A percentile compares a stretch with the other conserved stretches of the same genome.
These are phyloP conservation scores for Serilophus lunatus DNA, from an alignment of 2,113 vertebrate species.

Conservation along the genomic window DNA sequence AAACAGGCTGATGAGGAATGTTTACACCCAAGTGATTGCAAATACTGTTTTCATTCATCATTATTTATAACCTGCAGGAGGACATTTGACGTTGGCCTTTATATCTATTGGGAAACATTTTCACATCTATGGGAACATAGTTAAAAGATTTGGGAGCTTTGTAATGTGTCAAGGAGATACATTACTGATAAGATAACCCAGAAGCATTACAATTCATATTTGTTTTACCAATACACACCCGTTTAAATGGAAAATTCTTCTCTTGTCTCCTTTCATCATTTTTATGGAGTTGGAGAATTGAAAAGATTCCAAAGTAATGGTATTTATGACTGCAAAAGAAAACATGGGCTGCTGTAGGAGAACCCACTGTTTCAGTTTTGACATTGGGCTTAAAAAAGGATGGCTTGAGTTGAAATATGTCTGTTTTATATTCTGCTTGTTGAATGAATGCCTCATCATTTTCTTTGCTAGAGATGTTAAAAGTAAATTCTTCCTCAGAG, in stretches of 20 bases:
- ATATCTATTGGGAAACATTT: neutral
- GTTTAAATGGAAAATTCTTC: slow-evolving; percentile 13
- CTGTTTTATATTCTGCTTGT: slow-evolving; percentile 1
- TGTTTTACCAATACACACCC: neutral
- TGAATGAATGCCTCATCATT: neutral
- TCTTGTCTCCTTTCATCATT: slow-evolving; percentile 24
- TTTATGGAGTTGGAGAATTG: neutral
- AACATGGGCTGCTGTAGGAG: neutral
- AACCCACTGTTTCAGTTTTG: neutral
- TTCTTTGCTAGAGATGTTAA: neutral
- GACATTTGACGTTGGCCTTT: neutral
- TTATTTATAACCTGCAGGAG: neutral
- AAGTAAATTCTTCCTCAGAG: neutral
- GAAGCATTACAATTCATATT: neutral
- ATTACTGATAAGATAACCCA: neutral
- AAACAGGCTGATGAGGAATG: neutral
- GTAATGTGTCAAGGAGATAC: neutral
- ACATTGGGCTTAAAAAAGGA: neutral
- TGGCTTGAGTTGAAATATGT: neutral
- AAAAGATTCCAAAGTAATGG: neutral
- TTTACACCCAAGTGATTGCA: neutral
- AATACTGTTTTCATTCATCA: neutral
- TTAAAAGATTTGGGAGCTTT: neutral
- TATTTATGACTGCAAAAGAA: slow-evolving; percentile 45
- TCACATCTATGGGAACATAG: neutral